Percentiles rank a stretch among this genome's conserved stretches.
Evolutionary conservation across 2,888 invertebrate genomes (phyloP).

Genomic region (Zhuqinia jingwanae): DNA sequence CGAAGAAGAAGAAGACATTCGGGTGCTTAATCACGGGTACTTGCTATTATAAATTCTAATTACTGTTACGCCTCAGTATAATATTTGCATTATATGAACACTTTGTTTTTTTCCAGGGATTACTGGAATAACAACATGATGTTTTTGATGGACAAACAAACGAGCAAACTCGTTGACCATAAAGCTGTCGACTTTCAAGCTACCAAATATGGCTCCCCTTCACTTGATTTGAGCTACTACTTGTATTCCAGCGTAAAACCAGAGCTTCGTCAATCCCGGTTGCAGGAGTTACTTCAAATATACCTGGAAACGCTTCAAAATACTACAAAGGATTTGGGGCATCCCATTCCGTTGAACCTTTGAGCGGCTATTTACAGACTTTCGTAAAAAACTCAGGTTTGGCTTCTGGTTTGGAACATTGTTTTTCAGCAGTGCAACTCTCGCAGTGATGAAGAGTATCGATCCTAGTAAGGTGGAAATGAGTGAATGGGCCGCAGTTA

Average conservation of each 20-base stretch:
- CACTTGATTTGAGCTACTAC: slow-evolving; percentile 61
- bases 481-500: neutral
- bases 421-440: neutral
- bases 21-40: slow-evolving; percentile 4
- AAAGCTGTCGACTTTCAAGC: slow-evolving; percentile 31
- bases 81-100: neutral
- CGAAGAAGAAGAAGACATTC: neutral
- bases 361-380: slow-evolving; percentile 54
- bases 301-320: slow-evolving; percentile 51
- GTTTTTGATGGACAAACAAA: slow-evolving; percentile 9
- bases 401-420: slow-evolving; percentile 64
- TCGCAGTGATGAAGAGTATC: slow-evolving; percentile 59
- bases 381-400: slow-evolving; percentile 46
- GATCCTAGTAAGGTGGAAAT: slow-evolving; percentile 8
- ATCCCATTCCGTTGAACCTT: neutral
- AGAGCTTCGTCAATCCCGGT: slow-evolving; percentile 34
- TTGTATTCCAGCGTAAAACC: slow-evolving; percentile 58
- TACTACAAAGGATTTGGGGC: neutral
- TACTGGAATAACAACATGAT: slow-evolving; percentile 59
- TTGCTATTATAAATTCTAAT: neutral
- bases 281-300: slow-evolving; percentile 50
- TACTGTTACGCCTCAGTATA: too few relatives aligned
- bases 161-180: neutral
- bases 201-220: slow-evolving; percentile 21
- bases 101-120: slow-evolving; percentile 22